phyloP scores from a whole-genome alignment of 2,797 vertebrate species.

The Sternarchorhynchus goeldii region DNA sequence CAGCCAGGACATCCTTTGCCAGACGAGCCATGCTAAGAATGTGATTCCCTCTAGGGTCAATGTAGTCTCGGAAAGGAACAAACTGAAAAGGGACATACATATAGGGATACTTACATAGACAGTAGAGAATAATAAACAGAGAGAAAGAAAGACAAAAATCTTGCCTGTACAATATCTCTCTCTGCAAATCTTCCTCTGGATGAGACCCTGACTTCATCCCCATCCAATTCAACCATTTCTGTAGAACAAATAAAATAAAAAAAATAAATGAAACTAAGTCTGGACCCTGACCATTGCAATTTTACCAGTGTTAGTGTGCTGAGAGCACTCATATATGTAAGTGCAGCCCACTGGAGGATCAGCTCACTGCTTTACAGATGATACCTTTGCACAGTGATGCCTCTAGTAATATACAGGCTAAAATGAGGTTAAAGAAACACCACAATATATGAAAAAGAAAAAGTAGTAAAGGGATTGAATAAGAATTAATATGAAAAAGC shows the following conservation, averaged over 20 bases:
- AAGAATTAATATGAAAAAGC: background rate
- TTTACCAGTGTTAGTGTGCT: background rate
- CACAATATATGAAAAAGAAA: background rate
- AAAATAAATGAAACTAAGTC: background rate
- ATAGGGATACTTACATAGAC: background rate
- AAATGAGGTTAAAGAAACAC: background rate
- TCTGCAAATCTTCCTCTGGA: conserved; percentile 94
- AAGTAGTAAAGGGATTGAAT: background rate
- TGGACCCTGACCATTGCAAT: background rate
- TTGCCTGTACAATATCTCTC: conserved; percentile 97
- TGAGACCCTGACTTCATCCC: conserved; percentile 93
- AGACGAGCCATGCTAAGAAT: conserved; percentile 95
- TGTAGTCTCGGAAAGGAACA: conserved; percentile 95
- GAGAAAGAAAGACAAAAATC: conserved; percentile 14
- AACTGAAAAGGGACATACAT: conserved; percentile 75
- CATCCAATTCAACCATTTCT: conserved; percentile 98
- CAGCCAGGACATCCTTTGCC: conserved; percentile 94
- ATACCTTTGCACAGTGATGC: no score
- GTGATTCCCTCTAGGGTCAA: conserved; percentile 92
- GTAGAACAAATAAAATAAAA: conserved; percentile 45
- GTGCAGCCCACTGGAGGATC: no score
- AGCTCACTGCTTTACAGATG: no score
- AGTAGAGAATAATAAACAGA: conserved; percentile 33
- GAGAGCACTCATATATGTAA: background rate
- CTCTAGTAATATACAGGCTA: no score